Base-by-base conservation (phyloP, 2,113 vertebrate species). In the Heterocephalus glaber region DNA sequence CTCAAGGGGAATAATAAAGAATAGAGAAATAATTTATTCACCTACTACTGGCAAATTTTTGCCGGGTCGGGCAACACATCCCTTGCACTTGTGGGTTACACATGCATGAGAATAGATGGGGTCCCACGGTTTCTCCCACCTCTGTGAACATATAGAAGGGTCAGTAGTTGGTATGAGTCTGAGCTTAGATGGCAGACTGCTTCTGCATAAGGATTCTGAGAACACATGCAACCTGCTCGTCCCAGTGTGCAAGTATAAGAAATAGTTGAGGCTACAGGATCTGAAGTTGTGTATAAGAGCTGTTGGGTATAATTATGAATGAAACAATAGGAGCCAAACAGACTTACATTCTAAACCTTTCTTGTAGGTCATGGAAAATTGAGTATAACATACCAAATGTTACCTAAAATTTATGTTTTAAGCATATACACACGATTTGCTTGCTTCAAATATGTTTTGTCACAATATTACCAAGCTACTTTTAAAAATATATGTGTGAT, bases 391-490 rank as follows among this genome's bases (percentile, higher is more conserved):
- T n/a, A 86, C 16, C 81, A n/a, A 88, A 88, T 52, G 22, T 4
- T 77, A 6, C 52, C 41, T 20, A 77, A 92, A 61, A 92, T 86
- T 89, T 91, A 65, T 76, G 20, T 77, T 88, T 16, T 94, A 87
- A 92, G 3, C 4, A 66, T 79, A 66, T 77, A 90, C 88, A 85
- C 79, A 35, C 12, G 56, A 0, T 35, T 77, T 92, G 20, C 24
- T 97, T 92, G 19, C 65, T 95, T 90, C 72, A 72, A 81, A 87
- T 94, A 86, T 47, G 28, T 93, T 90, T 94, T 72, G 52, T 72
- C 63, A 60, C 1, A 58, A 65, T 56, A 89, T 14, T 80, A 2
- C 19, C 94, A 44, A 66, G 65, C 28, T 92, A 77, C 77, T 85
- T 81, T 72, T 3, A 95, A 94, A 93, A 86, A 28, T 28, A 76